phyloP scores from a whole-genome alignment of 2,113 vertebrate genomes.

The Takifugu bimaculatus region DNA sequence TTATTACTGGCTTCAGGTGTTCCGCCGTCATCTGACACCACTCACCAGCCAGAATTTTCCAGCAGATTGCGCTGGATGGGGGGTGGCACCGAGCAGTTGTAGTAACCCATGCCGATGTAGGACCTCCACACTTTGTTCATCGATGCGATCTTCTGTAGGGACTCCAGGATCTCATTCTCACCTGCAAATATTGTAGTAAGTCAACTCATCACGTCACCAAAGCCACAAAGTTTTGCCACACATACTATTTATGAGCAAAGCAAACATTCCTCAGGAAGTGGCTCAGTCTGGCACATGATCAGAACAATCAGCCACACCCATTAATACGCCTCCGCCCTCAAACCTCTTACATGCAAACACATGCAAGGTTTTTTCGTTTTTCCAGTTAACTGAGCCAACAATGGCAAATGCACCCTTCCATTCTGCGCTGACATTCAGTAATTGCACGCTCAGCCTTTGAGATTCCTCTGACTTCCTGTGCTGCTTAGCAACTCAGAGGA shows the following conservation, averaged over 20 bases:
- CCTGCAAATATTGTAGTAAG: conserved; percentile 67
- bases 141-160: conserved; percentile 83
- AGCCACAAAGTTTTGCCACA: not conserved
- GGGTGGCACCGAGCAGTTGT: conserved; percentile 90
- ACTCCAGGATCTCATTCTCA: conserved; percentile 92
- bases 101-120: conserved; percentile 98
- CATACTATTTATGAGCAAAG: not conserved
- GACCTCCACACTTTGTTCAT: conserved; percentile 95
- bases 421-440: conserved; percentile 35
- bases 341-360: not conserved
- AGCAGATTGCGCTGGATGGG: conserved; percentile 89
- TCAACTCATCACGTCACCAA: not conserved
- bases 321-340: not conserved
- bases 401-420: not conserved
- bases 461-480: conserved; percentile 64
- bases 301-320: too few relatives aligned
- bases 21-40: conserved; percentile 22
- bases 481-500: conserved; percentile 72
- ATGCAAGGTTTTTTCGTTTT: not conserved
- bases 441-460: conserved; percentile 48
- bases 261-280: not conserved
- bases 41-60: conserved; percentile 97
- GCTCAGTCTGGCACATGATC: not conserved
- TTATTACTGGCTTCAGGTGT: not conserved
- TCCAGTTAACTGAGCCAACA: not conserved